These are phyloP conservation scores for Anser brachyrhynchus DNA, from an alignment of 2,113 vertebrate genomes.

Conservation along the genomic window DNA sequence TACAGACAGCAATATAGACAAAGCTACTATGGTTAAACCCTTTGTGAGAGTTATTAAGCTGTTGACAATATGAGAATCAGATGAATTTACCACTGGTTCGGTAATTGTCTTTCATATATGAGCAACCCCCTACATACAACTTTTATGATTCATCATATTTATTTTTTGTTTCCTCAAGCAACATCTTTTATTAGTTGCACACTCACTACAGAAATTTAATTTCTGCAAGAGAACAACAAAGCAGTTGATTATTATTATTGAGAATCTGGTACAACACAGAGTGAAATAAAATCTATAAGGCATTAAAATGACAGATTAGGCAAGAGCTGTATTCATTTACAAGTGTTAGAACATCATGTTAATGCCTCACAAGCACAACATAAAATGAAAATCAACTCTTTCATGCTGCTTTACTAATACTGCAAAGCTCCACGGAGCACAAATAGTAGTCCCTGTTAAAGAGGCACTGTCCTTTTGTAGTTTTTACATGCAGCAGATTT, in stretches of 20 bases:
- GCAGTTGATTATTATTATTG: constrained; percentile 99
- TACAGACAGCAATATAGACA: constrained; percentile 40
- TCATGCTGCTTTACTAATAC: constrained; percentile 83
- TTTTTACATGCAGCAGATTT: constrained; percentile 54
- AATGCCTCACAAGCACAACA: constrained; percentile 94
- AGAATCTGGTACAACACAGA: constrained; percentile 93
- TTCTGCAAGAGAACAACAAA: constrained; percentile 95
- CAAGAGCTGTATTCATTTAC: constrained; percentile 96
- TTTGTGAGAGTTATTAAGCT: constrained; percentile 85
- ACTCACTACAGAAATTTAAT: constrained; percentile 98
- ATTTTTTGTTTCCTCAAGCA: constrained; percentile 98
- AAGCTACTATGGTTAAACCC: constrained; percentile 62
- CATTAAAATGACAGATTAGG: constrained; percentile 99
- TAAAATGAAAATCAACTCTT: constrained; percentile 93
- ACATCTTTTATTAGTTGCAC: constrained; percentile 99
- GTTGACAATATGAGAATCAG: constrained; percentile 85
- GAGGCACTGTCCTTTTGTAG: constrained; percentile 72
- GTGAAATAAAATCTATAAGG: constrained; percentile 99
- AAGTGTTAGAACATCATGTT: constrained; percentile 98
- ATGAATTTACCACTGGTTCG: constrained; percentile 90
- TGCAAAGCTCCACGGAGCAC: constrained; percentile 75
- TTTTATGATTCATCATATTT: constrained; percentile 98
- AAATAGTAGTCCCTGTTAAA: constrained; percentile 72
- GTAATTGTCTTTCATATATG: constrained; percentile 94
- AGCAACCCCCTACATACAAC: constrained; percentile 84